Conservation (phyloP, 64 coral and sea anemone genomes). For the Pocillopora verrucosa region DNA sequence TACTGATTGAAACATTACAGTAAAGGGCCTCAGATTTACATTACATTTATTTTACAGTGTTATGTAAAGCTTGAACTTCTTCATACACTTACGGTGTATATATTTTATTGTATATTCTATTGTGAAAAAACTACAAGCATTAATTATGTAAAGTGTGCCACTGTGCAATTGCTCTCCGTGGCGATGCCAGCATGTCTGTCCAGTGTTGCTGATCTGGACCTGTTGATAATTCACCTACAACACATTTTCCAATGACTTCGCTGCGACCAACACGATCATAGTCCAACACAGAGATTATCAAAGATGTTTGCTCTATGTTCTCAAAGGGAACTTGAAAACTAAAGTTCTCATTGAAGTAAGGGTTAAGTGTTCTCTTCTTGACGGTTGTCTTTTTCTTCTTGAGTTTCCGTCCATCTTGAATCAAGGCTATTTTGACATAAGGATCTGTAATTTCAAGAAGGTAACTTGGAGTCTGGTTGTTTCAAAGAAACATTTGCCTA, state of each 20-base stretch:
- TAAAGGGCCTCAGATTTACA: neutral
- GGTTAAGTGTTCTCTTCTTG: slow-evolving; percentile 96
- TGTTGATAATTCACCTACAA: slow-evolving; percentile 88
- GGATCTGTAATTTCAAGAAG: slow-evolving; percentile 70
- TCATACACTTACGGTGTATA: neutral
- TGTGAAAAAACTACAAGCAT: neutral
- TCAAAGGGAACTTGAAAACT: slow-evolving; percentile 94
- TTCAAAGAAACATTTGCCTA: neutral
- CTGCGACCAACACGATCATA: slow-evolving; percentile 94
- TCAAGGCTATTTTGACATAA: slow-evolving; percentile 89
- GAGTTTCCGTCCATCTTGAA: slow-evolving; percentile 89
- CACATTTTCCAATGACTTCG: slow-evolving; percentile 96
- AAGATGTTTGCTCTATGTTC: slow-evolving; percentile 89
- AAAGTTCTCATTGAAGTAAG: slow-evolving; percentile 96
- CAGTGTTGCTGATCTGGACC: slow-evolving; percentile 90
- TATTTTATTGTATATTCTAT: neutral
- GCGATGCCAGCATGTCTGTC: slow-evolving; percentile 93
- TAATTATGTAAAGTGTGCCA: slow-evolving; percentile 93
- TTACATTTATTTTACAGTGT: neutral
- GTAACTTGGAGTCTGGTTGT: neutral
- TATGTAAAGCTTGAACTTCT: neutral
- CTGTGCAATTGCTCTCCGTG: slow-evolving; percentile 80
- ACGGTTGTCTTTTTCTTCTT: slow-evolving; percentile 99
- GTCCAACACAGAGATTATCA: slow-evolving; percentile 93
- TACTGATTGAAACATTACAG: too few relatives aligned